Conservation (phyloP, 2,113 vertebrate species). For the Perognathus longimembris region DNA sequence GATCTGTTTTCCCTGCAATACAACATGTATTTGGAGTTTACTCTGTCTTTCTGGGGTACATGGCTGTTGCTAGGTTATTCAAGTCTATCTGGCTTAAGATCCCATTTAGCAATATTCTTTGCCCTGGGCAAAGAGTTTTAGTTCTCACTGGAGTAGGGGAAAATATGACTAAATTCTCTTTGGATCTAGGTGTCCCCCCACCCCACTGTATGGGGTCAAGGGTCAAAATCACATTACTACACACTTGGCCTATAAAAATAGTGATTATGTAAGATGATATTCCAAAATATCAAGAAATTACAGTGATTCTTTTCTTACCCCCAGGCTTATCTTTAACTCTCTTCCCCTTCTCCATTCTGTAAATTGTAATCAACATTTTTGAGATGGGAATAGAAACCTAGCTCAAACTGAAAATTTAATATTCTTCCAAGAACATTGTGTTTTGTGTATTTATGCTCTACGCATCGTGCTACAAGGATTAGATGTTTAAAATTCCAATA, state of each 20-base stretch:
- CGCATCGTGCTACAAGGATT: background rate
- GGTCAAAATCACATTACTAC: background rate
- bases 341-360: background rate
- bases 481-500: conserved; percentile 38
- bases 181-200: background rate
- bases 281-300: background rate
- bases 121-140: background rate
- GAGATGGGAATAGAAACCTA: background rate
- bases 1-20: background rate
- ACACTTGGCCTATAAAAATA: background rate
- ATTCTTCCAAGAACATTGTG: background rate
- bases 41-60: background rate
- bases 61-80: background rate
- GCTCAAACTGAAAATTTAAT: background rate
- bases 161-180: background rate
- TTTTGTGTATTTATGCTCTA: background rate
- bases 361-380: conserved; percentile 21
- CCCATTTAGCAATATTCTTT: background rate
- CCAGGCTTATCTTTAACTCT: background rate
- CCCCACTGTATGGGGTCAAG: background rate
- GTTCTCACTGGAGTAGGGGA: background rate
- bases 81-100: background rate
- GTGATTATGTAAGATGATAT: background rate
- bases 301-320: background rate
- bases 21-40: background rate